phyloP scores from a whole-genome alignment of 1,140 invertebrate species.

The Drosophila erecta region DNA sequence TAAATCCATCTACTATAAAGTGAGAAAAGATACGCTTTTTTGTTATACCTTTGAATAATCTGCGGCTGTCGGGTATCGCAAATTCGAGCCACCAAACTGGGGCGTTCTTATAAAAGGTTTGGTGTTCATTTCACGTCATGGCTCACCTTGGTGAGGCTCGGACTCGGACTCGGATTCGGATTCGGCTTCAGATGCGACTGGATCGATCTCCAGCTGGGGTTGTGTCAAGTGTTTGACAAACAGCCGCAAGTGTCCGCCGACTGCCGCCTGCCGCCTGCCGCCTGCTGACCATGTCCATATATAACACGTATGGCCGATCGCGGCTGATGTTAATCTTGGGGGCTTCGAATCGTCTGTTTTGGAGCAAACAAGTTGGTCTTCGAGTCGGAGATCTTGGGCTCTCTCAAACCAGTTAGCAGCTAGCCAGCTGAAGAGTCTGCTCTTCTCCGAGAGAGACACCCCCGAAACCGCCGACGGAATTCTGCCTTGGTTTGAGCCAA shows the following conservation, averaged over 20 bases:
- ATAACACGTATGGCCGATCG: constrained; percentile 29
- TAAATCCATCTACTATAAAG: no score
- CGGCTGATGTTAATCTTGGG: constrained; percentile 63
- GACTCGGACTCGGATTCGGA: background rate
- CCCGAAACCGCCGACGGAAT: constrained; percentile 25
- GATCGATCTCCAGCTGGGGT: constrained; percentile 31
- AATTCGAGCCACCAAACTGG: constrained; percentile 11
- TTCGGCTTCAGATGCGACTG: constrained; percentile 11
- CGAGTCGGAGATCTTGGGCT: constrained; percentile 16
- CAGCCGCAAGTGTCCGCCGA: constrained; percentile 51
- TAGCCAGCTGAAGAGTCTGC: constrained; percentile 1
- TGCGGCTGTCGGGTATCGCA: constrained; percentile 1
- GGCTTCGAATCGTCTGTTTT: constrained; percentile 46
- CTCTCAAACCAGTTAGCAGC: constrained; percentile 60
- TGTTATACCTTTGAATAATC: background rate
- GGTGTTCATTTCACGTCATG: constrained; percentile 24
- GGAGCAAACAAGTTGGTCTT: constrained; percentile 54
- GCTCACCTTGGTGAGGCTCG: constrained; percentile 61
- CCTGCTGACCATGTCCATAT: constrained; percentile 22
- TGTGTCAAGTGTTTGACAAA: constrained; percentile 75
- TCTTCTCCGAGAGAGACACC: background rate
- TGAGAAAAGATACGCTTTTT: no score
- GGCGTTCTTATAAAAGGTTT: constrained; percentile 17
- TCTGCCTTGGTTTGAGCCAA: constrained; percentile 65
- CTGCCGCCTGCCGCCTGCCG: constrained; percentile 16